Percentiles rank a stretch among this genome's conserved stretches.
Evolutionary conservation across 2,113 vertebrate genomes (phyloP).

Genomic region (Xerus inauris): DNA sequence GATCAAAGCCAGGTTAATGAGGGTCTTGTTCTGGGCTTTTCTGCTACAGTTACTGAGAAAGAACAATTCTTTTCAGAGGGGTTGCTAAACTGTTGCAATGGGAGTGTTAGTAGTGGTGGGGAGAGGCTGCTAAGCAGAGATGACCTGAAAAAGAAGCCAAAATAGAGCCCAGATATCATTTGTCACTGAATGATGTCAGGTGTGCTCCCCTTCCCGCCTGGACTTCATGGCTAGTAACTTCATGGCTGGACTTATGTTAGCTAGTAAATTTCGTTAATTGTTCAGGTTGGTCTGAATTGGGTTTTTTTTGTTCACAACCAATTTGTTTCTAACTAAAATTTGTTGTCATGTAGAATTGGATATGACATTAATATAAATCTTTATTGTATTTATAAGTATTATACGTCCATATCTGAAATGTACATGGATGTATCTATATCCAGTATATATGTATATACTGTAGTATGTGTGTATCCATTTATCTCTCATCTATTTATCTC

Average conservation of each 20-base stretch:
- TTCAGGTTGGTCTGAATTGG: background rate
- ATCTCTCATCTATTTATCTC: background rate
- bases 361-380: slow-evolving; percentile 2
- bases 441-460: background rate
- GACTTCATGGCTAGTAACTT: too few relatives aligned
- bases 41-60: background rate
- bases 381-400: background rate
- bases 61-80: background rate
- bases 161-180: background rate
- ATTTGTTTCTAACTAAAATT: slow-evolving; percentile 33
- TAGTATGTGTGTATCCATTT: background rate
- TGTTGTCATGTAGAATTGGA: background rate
- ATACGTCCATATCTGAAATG: background rate
- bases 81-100: background rate
- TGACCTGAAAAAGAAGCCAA: background rate
- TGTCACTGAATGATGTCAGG: background rate
- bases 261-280: background rate
- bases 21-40: background rate
- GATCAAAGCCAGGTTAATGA: background rate
- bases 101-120: background rate
- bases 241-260: too few relatives aligned
- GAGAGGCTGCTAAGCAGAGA: background rate
- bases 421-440: background rate
- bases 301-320: background rate
- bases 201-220: background rate